phyloP scores from a whole-genome alignment of 2,888 invertebrate genomes.

The Eledona agricola region DNA sequence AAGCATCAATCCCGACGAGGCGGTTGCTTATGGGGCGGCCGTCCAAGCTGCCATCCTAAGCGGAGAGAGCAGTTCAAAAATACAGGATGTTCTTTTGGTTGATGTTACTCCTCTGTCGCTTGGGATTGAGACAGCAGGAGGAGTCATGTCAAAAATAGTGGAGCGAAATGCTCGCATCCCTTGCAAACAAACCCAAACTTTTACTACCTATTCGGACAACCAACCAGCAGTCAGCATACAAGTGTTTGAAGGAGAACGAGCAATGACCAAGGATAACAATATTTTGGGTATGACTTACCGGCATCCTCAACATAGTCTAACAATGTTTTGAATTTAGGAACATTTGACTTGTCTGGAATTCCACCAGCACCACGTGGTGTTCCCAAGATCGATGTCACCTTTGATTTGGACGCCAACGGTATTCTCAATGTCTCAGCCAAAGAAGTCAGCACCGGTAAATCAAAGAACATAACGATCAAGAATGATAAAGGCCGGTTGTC shows the following conservation, averaged over 20 bases:
- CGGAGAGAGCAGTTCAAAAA: constrained; percentile 69
- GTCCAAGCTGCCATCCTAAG: constrained; percentile 78
- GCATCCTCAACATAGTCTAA: no score
- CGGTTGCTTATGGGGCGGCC: constrained; percentile 81
- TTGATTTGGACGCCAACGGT: constrained; percentile 81
- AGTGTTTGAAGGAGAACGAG: constrained; percentile 72
- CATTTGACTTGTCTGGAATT: constrained; percentile 65
- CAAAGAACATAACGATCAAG: constrained; percentile 81
- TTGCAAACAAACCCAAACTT: constrained; percentile 76
- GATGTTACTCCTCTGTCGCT: constrained; percentile 66
- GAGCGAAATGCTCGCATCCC: constrained; percentile 78
- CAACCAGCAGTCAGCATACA: constrained; percentile 79
- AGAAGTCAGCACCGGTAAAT: constrained; percentile 69
- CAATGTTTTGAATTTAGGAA: constrained; percentile 56
- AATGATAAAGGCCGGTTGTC: constrained; percentile 85
- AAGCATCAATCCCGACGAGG: constrained; percentile 83
- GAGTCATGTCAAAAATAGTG: constrained; percentile 72
- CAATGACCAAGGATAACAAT: constrained; percentile 94
- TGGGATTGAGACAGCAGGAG: constrained; percentile 66
- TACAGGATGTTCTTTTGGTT: constrained; percentile 69
- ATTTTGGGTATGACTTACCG: constrained; percentile 85
- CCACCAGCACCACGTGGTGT: constrained; percentile 66
- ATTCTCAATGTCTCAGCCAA: constrained; percentile 68
- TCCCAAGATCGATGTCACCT: constrained; percentile 68
- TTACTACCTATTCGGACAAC: constrained; percentile 84